Conservation (phyloP, 2,888 invertebrate genomes). For the Epinotia nisella region DNA sequence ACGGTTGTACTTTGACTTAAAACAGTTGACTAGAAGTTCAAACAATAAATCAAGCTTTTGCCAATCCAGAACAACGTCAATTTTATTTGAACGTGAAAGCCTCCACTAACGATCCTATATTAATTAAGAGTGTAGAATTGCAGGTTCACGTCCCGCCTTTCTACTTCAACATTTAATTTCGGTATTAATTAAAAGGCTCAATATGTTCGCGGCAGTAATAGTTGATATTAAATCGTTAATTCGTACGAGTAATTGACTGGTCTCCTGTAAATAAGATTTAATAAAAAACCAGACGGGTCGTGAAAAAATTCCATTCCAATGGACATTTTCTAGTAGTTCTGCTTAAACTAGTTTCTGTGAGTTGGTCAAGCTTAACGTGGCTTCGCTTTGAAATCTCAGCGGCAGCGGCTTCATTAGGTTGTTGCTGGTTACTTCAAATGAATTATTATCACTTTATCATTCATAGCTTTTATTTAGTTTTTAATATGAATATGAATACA, state of each 20-base stretch:
- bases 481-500: too few relatives aligned
- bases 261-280: background rate
- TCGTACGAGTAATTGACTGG: background rate
- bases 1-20: background rate
- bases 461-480: background rate
- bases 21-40: background rate
- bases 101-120: slow-evolving; percentile 16
- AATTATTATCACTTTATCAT: background rate
- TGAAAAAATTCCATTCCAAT: background rate
- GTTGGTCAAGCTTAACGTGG: background rate
- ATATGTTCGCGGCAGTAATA: background rate
- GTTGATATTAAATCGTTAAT: background rate
- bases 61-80: background rate
- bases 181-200: background rate
- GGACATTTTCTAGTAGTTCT: background rate
- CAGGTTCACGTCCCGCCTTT: background rate
- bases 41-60: background rate
- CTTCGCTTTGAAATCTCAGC: background rate
- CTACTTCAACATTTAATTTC: background rate
- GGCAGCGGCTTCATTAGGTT: background rate
- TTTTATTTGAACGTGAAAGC: slow-evolving; percentile 1
- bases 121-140: slow-evolving; percentile 12
- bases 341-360: background rate
- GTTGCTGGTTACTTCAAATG: background rate
- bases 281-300: background rate